Percentiles rank a stretch among this genome's conserved stretches.
Evolutionary conservation across 2,797 vertebrate species (phyloP).

Genomic region (Microcaecilia unicolor): DNA sequence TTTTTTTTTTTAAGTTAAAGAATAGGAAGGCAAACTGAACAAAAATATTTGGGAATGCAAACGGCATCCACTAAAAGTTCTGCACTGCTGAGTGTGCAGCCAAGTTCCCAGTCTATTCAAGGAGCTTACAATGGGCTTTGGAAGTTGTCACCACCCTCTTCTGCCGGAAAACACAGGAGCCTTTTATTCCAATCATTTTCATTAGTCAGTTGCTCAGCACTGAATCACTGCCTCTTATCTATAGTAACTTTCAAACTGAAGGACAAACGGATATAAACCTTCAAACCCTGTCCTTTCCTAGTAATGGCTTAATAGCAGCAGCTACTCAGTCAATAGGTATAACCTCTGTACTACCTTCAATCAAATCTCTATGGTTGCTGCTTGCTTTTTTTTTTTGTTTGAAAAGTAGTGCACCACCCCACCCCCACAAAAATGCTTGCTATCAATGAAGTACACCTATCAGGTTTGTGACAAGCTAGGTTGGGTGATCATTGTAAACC

Average conservation of each 20-base stretch:
- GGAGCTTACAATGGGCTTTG: not conserved
- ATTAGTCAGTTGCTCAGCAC: not conserved
- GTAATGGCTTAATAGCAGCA: too few species aligned
- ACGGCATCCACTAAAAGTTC: too few species aligned
- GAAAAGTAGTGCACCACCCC: slow-evolving; percentile 17
- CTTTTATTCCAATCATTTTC: not conserved
- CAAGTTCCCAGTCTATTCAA: not conserved
- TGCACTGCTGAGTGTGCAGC: not conserved
- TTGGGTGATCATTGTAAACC: too few species aligned
- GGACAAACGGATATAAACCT: not conserved
- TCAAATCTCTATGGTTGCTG: too few species aligned
- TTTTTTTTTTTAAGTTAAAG: too few species aligned
- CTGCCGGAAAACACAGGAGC: not conserved
- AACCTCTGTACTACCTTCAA: accelerated
- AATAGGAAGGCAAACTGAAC: slow-evolving; percentile 7
- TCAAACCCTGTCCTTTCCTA: not conserved
- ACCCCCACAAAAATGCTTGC: not conserved
- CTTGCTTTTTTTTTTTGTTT: slow-evolving; percentile 23
- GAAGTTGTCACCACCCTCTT: not conserved
- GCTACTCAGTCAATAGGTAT: too few species aligned
- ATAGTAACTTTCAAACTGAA: not conserved
- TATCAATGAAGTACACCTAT: too few species aligned
- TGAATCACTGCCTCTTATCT: not conserved
- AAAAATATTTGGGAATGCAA: slow-evolving; percentile 9
- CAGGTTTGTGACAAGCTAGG: too few species aligned